phyloP scores from a whole-genome alignment of 2,888 invertebrate genomes.

The Tryphoninae sp. region DNA sequence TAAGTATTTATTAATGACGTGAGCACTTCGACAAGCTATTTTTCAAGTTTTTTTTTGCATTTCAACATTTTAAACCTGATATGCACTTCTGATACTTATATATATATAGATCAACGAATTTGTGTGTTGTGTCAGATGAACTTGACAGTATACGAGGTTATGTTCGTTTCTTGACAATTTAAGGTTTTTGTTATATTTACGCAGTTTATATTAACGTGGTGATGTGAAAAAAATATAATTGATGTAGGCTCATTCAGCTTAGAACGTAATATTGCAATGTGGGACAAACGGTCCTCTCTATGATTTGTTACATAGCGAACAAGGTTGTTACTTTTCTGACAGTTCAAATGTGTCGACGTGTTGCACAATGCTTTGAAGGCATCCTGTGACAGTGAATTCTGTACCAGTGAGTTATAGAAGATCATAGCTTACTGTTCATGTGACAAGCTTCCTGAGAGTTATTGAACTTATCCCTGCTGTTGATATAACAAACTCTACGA shows the following conservation, averaged over 20 bases:
- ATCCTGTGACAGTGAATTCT: not conserved
- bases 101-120: conserved; percentile 12
- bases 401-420: not conserved
- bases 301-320: conserved; percentile 2
- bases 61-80: not conserved
- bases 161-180: conserved; percentile 46
- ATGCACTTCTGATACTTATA: not conserved
- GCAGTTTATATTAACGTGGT: conserved; percentile 8
- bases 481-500: not conserved
- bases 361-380: conserved; percentile 11
- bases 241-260: not conserved
- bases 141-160: conserved; percentile 53
- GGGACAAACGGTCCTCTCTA: not conserved
- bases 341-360: conserved; percentile 3
- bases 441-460: not conserved
- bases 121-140: conserved; percentile 25
- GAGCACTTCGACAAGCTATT: not conserved
- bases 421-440: not conserved
- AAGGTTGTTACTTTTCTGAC: not conserved
- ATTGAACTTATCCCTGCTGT: not conserved
- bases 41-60: conserved; percentile 6
- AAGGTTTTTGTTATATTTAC: conserved; percentile 46
- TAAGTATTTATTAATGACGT: conserved; percentile 53
- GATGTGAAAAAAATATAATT: not conserved
- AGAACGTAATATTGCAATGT: not conserved